Base-by-base conservation (phyloP, 2,888 invertebrate species). In the Cheilosia vernalis region DNA sequence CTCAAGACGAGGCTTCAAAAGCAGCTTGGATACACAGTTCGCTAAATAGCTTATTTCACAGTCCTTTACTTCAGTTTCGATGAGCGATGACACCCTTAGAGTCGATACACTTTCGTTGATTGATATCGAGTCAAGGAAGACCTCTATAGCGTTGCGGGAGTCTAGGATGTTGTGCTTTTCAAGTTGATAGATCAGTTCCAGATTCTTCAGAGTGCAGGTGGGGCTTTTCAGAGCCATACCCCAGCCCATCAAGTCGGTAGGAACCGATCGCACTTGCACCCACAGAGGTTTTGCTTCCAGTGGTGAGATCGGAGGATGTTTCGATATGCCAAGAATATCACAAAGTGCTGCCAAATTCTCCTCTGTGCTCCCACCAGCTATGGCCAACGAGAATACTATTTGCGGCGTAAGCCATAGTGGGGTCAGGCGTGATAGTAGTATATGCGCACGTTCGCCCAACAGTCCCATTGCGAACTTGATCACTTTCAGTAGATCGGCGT, bases 341-440 rank as follows among this genome's bases (percentile, higher is more conserved):
- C 93, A 93, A 37, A 93, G 92, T 13, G 93, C 93, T 4, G 93
- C 91, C 56, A 93, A 91, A 88, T 94, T 94, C 7, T 92, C 92
- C 74, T 93, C 93, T 15, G 93, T 92, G 21, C 93, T 92, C 1
- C 93, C 93, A 10, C 93, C 93, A n/a, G 93, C 93, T 82, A 93
- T 91, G 15, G 94, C 91, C 73, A 94, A 89, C 3, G 93, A 92
- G 88, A 94, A 93, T 4, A 94, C 92, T 49, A 93, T 93, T 83
- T 93, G 91, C 1, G 93, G 92, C 17, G 93, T 93, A n/a, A 93
- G 91, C 89, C 93, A 93, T 24, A 93, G 89, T 0, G 93, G 92
- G 60, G 93, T 93, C 47, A 94, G 89, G 78, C 93, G 93, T 49
- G 93, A 92, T 58, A 94, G 89, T 17, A 93, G 91, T 6, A 93